phyloP scores from a whole-genome alignment of 2,797 vertebrate species.

The Microcaecilia unicolor region DNA sequence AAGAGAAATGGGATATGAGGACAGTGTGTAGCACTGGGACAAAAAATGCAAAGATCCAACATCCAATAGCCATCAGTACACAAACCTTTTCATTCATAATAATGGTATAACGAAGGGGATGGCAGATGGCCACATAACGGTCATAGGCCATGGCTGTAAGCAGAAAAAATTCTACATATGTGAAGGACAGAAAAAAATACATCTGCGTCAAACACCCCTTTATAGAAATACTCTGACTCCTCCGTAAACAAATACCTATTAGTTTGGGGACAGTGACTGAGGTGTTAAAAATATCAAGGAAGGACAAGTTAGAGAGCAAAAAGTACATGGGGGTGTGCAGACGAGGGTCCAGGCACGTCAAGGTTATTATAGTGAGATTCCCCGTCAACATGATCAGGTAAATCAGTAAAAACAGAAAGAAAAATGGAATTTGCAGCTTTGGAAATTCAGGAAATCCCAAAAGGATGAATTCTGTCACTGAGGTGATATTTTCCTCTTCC shows the following conservation, averaged over 20 bases:
- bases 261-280: conserved; percentile 10
- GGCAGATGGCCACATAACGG: conserved; percentile 14
- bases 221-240: conserved; percentile 14
- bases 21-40: conserved; percentile 10
- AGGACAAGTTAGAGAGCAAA: conserved; percentile 6
- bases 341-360: background rate
- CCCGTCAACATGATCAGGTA: background rate
- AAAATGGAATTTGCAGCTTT: background rate
- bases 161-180: conserved; percentile 14
- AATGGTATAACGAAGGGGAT: conserved; percentile 2
- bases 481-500: background rate
- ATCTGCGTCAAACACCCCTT: conserved; percentile 8
- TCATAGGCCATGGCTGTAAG: conserved; percentile 20
- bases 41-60: conserved; percentile 12
- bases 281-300: conserved; percentile 3
- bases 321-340: conserved; percentile 14
- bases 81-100: conserved; percentile 9
- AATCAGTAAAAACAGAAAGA: background rate
- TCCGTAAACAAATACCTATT: background rate
- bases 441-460: conserved; percentile 8
- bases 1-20: conserved; percentile 2
- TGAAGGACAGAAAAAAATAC: conserved; percentile 19
- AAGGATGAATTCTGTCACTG: background rate
- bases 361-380: conserved; percentile 2
- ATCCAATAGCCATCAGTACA: background rate